phyloP scores from a whole-genome alignment of 2,113 vertebrate genomes.

The Oreotrochilus melanogaster region DNA sequence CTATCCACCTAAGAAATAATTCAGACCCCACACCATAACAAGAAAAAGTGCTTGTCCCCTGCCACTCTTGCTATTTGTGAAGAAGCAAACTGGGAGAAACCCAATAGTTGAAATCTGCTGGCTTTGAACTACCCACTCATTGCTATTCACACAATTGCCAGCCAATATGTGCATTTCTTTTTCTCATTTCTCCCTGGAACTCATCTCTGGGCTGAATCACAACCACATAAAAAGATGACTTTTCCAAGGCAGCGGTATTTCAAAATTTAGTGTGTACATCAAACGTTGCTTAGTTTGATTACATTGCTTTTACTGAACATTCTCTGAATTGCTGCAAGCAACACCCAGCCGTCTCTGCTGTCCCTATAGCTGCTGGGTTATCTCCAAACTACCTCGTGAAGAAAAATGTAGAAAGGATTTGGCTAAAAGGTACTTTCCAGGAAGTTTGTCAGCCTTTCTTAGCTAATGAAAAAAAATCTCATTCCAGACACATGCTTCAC shows the following conservation, averaged over 20 bases:
- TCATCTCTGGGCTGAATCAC: constrained; percentile 45
- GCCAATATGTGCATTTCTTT: constrained; percentile 34
- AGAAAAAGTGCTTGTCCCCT: background rate
- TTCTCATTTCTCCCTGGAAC: constrained; percentile 44
- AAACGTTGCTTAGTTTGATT: constrained; percentile 16
- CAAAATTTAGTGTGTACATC: background rate
- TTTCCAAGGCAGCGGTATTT: constrained; percentile 37
- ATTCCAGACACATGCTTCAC: background rate
- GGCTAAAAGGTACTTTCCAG: background rate
- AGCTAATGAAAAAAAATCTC: background rate
- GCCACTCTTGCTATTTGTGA: background rate
- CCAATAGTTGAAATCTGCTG: constrained; percentile 9
- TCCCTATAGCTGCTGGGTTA: background rate
- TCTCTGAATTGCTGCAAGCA: background rate
- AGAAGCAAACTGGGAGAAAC: constrained; percentile 15
- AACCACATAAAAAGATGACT: constrained; percentile 52
- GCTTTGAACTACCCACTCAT: constrained; percentile 43
- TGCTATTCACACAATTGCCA: constrained; percentile 35
- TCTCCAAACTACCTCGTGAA: background rate
- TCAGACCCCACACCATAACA: background rate
- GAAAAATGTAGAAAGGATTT: background rate
- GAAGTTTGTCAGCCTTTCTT: background rate
- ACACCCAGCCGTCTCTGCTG: background rate
- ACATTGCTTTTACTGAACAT: background rate
- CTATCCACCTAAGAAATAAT: background rate